phyloP scores from a whole-genome alignment of 1,140 invertebrate genomes.

The Drosophila bocki region DNA sequence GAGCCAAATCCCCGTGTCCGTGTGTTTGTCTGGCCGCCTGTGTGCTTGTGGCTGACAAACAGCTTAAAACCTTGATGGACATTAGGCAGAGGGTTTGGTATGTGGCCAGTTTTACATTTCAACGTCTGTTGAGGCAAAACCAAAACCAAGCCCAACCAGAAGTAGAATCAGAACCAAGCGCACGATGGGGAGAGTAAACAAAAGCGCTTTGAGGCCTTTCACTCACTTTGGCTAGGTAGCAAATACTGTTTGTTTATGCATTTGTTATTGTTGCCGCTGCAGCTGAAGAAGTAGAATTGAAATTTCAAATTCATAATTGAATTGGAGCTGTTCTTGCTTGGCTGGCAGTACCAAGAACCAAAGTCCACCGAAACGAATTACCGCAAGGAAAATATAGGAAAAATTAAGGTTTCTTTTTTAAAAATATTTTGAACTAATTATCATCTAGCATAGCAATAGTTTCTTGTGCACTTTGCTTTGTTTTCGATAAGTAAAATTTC shows the following conservation, averaged over 20 bases:
- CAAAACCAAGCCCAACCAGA: neutral
- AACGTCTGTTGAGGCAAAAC: slow-evolving; percentile 31
- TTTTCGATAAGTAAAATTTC: too few species aligned
- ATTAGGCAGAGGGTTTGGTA: slow-evolving; percentile 37
- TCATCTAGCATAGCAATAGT: too few species aligned
- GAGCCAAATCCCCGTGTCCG: slow-evolving; percentile 44
- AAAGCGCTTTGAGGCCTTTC: slow-evolving; percentile 62
- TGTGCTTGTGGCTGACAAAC: slow-evolving; percentile 66
- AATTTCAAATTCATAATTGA: slow-evolving; percentile 80
- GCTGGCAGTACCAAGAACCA: slow-evolving; percentile 47
- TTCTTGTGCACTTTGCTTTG: too few species aligned
- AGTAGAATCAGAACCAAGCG: slow-evolving; percentile 5
- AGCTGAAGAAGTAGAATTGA: slow-evolving; percentile 71
- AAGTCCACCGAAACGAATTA: slow-evolving; percentile 50
- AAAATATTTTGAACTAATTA: too few species aligned
- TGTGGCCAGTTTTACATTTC: slow-evolving; percentile 39
- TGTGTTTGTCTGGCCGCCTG: slow-evolving; percentile 35
- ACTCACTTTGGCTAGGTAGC: slow-evolving; percentile 75
- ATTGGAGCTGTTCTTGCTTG: slow-evolving; percentile 67
- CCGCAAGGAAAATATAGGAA: neutral
- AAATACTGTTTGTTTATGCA: slow-evolving; percentile 82
- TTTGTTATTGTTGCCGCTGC: slow-evolving; percentile 57
- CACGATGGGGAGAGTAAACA: slow-evolving; percentile 55
- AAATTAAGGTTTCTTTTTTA: neutral
- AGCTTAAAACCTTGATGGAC: slow-evolving; percentile 81